phyloP scores from a whole-genome alignment of 1,140 invertebrate species.

The Drosophila santomea region DNA sequence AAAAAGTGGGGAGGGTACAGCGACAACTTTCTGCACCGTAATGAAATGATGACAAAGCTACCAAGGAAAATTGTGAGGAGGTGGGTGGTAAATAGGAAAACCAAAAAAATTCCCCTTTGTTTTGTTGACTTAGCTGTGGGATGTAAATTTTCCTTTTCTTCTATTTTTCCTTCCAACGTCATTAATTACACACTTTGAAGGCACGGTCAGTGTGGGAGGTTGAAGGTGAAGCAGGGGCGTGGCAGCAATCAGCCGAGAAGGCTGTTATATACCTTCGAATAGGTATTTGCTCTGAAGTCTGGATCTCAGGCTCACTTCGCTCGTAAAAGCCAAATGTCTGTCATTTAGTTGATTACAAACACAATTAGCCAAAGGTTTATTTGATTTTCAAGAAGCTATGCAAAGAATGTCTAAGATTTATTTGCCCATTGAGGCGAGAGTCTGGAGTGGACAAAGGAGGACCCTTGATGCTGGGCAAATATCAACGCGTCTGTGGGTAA shows the following conservation, averaged over 20 bases:
- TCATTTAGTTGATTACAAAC: slow-evolving; percentile 82
- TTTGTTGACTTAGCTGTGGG: slow-evolving; percentile 55
- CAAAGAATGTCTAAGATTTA: slow-evolving; percentile 53
- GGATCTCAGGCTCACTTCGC: slow-evolving; percentile 2
- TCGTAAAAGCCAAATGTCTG: slow-evolving; percentile 69
- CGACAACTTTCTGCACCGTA: slow-evolving; percentile 70
- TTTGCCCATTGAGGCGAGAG: slow-evolving; percentile 17
- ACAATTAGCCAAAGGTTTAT: slow-evolving; percentile 79
- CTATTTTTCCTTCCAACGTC: slow-evolving; percentile 30
- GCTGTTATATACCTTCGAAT: slow-evolving; percentile 35
- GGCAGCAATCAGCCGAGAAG: slow-evolving; percentile 14
- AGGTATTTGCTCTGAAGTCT: slow-evolving; percentile 55
- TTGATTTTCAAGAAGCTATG: slow-evolving; percentile 71
- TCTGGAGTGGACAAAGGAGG: slow-evolving; percentile 23
- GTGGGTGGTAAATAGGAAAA: slow-evolving; percentile 9
- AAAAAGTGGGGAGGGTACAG: slow-evolving; percentile 19
- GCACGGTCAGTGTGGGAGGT: slow-evolving; percentile 16
- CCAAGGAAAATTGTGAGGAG: slow-evolving; percentile 37
- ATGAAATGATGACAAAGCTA: slow-evolving; percentile 81
- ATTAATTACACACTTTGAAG: slow-evolving; percentile 66
- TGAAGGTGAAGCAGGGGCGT: slow-evolving; percentile 43
- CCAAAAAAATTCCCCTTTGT: slow-evolving; percentile 62
- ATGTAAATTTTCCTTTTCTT: slow-evolving; percentile 65
- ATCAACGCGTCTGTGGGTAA: slow-evolving; percentile 27
- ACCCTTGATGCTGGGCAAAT: slow-evolving; percentile 20